Conservation (phyloP, 2,797 vertebrate genomes). For the Diplodus sargus region DNA sequence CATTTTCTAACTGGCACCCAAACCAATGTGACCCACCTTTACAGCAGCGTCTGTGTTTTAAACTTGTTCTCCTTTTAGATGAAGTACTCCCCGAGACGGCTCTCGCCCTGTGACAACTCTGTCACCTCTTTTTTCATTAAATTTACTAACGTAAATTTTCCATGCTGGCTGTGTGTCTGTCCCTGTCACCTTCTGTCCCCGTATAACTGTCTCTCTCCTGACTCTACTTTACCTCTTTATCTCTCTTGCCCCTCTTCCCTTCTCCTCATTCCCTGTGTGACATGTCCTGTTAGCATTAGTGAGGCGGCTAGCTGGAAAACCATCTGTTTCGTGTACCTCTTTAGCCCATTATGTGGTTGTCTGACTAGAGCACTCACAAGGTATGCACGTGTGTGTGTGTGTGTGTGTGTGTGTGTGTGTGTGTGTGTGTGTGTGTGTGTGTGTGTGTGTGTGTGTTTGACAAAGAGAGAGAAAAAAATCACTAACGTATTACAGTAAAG, state of each 20-base stretch:
- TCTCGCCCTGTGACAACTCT: slow-evolving; percentile 3
- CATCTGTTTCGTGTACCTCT: slow-evolving; percentile 75
- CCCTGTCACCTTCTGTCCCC: slow-evolving; percentile 28
- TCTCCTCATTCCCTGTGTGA: slow-evolving; percentile 49
- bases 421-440: slow-evolving; percentile 45
- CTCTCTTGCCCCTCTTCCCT: slow-evolving; percentile 26
- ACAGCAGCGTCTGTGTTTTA: slow-evolving; percentile 1
- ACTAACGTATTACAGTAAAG: slow-evolving; percentile 28
- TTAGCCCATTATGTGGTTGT: slow-evolving; percentile 77
- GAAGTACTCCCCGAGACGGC: neutral
- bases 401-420: slow-evolving; percentile 40
- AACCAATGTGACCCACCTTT: neutral
- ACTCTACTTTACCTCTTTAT: slow-evolving; percentile 38
- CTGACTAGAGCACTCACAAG: slow-evolving; percentile 60
- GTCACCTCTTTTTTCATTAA: slow-evolving; percentile 27
- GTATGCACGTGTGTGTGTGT: slow-evolving; percentile 41
- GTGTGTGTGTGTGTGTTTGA: slow-evolving; percentile 6
- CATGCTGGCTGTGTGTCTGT: neutral
- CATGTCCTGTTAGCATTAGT: slow-evolving; percentile 77
- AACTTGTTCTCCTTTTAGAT: slow-evolving; percentile 1
- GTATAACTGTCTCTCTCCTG: slow-evolving; percentile 23
- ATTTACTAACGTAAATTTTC: slow-evolving; percentile 29
- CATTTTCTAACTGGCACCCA: neutral
- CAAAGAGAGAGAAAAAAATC: slow-evolving; percentile 9
- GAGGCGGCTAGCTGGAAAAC: slow-evolving; percentile 75